Evolutionary conservation across 2,888 invertebrate species (phyloP), one percentile per base, ranked within the genome.

Genomic region (Oxytorus armatus): DNA sequence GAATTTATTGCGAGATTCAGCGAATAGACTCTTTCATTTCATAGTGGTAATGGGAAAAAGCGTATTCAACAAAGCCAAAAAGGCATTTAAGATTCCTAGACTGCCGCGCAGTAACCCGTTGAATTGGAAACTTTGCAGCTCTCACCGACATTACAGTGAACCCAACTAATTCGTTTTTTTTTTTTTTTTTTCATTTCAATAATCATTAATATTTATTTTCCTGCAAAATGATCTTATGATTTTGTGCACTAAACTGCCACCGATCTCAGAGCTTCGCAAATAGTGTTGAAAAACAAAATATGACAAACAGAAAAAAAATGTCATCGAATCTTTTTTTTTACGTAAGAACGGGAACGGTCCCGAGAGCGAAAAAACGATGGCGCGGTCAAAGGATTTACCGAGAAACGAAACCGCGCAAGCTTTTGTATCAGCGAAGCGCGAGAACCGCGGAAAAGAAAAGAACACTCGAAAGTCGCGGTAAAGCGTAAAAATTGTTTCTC

Each of bases 1-100:
- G 57, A 69, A 76, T 69, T 76, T 69, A 69, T 59, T 65, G 69
- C 65, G 42, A 70, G 36, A 70, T 70, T 75, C 65, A 76, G 76
- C 75, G 51, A 63, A 70, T 44, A 75, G 59, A 42, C 36, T 75
- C 51, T 59, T 70, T 66, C 23, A 36, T 59, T 51, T 57, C 61
- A n/a, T n/a, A 14, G 57, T 21, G 29, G 47, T 14, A 44, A 14
- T 4, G 25, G n/a, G 36, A n/a, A 25, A 70, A 66, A 70, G 59
- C 49, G 36, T 42, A 57, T 66, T 49, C 66, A 72, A 75, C 59
- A 70, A 11, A 57, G 70, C 79, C 66, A 61, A 79, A 79, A 68
- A 49, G 63, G 74, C 47, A 74, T 74, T 74, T 61, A 33, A 74
- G 63, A 79, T 69, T 79, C 74, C 55, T 49, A 36, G 21, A 74